Evolutionary conservation across 2,888 invertebrate species (phyloP).

Genomic region (Heteropelma amictum): DNA sequence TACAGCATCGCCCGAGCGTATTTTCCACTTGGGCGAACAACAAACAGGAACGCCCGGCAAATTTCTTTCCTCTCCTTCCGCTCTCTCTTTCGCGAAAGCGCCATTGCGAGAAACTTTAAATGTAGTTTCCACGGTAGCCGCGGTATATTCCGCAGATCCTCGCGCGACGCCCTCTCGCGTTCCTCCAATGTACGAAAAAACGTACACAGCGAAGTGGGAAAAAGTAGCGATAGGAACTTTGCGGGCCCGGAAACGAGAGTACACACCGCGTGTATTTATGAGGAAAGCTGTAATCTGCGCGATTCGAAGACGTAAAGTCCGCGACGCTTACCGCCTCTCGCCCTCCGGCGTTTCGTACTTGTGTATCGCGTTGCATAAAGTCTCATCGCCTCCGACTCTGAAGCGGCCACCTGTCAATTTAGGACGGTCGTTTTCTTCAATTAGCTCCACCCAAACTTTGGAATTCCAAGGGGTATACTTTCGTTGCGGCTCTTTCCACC

Average conservation of each 20-base stretch:
- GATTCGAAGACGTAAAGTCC: not conserved
- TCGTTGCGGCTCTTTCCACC: conserved; percentile 17
- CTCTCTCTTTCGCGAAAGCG: conserved; percentile 42
- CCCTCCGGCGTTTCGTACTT: too few species aligned
- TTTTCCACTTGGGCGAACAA: conserved; percentile 53
- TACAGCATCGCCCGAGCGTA: conserved; percentile 39
- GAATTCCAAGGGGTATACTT: conserved; percentile 54
- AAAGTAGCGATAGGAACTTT: not conserved
- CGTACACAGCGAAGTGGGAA: not conserved
- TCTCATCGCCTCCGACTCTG: too few species aligned
- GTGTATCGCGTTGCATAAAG: too few species aligned
- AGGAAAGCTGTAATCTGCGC: not conserved
- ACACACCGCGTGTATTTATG: not conserved
- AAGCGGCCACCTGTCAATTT: conserved; percentile 61
- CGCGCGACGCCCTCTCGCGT: conserved; percentile 21
- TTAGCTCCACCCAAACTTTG: conserved; percentile 62
- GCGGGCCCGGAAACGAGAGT: not conserved
- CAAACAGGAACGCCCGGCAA: conserved; percentile 41
- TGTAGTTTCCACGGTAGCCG: conserved; percentile 58
- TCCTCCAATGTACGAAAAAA: conserved; percentile 22
- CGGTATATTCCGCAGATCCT: not conserved
- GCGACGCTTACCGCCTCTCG: too few species aligned
- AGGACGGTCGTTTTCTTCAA: conserved; percentile 64
- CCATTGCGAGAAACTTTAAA: conserved; percentile 61
- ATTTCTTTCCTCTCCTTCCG: conserved; percentile 1